Conservation (phyloP, 2,797 vertebrate species). For the Poeciliopsis presidionis region DNA sequence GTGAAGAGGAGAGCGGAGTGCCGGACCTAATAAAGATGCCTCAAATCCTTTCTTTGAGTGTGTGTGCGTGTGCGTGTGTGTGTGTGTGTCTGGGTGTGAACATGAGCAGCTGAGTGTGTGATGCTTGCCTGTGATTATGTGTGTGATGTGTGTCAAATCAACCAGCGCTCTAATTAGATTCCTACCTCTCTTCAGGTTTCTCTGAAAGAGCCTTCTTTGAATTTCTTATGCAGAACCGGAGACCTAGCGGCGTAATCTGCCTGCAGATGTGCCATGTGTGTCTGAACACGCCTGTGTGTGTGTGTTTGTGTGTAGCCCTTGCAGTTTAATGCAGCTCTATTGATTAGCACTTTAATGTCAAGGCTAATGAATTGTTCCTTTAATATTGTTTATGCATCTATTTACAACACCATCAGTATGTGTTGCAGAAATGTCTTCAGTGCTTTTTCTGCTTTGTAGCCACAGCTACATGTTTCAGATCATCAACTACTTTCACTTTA, state of each 20-base stretch:
- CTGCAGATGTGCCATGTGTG: constrained; percentile 54
- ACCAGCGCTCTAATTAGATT: constrained; percentile 78
- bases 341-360: constrained; percentile 84
- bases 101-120: constrained; percentile 17
- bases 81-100: background rate
- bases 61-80: constrained; percentile 32
- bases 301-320: constrained; percentile 69
- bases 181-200: constrained; percentile 59
- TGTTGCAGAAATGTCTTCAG: constrained; percentile 22
- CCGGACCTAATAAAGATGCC: constrained; percentile 70
- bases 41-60: constrained; percentile 47
- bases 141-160: constrained; percentile 74
- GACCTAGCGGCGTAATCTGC: constrained; percentile 59
- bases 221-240: constrained; percentile 63
- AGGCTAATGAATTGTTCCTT: constrained; percentile 83
- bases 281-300: constrained; percentile 35
- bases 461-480: background rate
- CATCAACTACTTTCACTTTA: background rate
- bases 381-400: constrained; percentile 81
- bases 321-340: constrained; percentile 85
- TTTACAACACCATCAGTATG: constrained; percentile 72
- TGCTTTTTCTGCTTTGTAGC: background rate
- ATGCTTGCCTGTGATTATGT: constrained; percentile 53
- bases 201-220: constrained; percentile 73
- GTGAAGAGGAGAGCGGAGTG: constrained; percentile 34